Percentiles rank a stretch among this genome's conserved stretches.
Evolutionary conservation across 2,113 vertebrate genomes (phyloP).

Genomic region (Takifugu flavidus): DNA sequence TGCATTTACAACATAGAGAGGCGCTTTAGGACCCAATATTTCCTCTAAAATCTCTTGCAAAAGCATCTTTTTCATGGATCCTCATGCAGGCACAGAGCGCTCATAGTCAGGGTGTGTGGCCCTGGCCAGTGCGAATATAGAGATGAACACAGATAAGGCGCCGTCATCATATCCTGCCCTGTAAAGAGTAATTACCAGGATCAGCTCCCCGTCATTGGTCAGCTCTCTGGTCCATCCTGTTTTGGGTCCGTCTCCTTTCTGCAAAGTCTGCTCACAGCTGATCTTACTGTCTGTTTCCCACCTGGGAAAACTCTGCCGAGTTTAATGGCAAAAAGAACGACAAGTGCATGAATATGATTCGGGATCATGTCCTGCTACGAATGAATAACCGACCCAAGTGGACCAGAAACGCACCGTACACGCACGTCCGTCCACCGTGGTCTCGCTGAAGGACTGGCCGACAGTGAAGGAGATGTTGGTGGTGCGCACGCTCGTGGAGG

Average conservation of each 20-base stretch:
- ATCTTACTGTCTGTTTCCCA: conserved; percentile 89
- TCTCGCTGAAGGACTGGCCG: conserved; percentile 87
- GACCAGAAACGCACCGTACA: conserved; percentile 77
- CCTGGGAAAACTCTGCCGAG: conserved; percentile 80
- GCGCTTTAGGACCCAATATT: too few species aligned
- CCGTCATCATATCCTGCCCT: background rate
- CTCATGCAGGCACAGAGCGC: too few species aligned
- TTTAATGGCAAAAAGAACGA: background rate
- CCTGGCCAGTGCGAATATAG: too few species aligned
- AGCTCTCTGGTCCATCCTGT: conserved; percentile 87
- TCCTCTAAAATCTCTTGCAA: too few species aligned
- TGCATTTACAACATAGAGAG: too few species aligned
- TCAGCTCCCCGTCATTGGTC: conserved; percentile 85
- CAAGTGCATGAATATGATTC: too few species aligned
- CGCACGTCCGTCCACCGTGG: conserved; percentile 87
- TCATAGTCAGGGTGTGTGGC: too few species aligned
- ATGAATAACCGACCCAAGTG: too few species aligned
- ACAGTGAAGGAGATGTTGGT: conserved; percentile 88
- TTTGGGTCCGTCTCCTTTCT: conserved; percentile 86
- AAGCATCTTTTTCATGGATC: too few species aligned
- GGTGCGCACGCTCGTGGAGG: conserved; percentile 86
- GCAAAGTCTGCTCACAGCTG: conserved; percentile 86
- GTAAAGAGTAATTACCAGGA: conserved; percentile 75
- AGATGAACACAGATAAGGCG: too few species aligned
- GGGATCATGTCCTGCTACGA: too few species aligned